A percentile compares a stretch with the other conserved stretches of the same genome.
Conservation (phyloP, 2,797 vertebrate species). For the Streptopelia turtur region DNA sequence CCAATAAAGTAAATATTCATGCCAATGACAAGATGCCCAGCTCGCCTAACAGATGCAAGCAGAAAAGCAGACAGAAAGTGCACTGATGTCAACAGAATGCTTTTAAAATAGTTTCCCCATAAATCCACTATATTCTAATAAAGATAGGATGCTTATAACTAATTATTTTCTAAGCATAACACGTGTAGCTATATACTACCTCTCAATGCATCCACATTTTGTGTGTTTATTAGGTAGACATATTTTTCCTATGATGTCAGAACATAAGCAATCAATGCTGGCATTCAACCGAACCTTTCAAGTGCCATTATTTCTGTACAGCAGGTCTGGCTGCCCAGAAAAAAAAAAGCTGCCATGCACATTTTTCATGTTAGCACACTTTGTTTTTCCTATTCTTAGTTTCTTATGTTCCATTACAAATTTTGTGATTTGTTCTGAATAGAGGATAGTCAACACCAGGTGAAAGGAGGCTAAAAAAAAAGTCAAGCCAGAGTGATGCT, state of each 20-base stretch:
- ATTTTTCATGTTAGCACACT: not conserved
- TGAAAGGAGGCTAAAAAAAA: not conserved
- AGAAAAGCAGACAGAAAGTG: not conserved
- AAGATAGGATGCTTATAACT: not conserved
- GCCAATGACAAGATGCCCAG: not conserved
- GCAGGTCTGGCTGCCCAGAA: not conserved
- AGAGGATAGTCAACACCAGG: not conserved
- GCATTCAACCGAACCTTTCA: not conserved
- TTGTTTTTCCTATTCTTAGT: not conserved
- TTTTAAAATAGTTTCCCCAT: not conserved
- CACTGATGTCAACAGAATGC: not conserved
- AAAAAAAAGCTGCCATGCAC: not conserved
- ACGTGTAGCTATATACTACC: rapidly evolving
- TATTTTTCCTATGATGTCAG: not conserved
- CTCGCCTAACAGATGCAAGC: not conserved
- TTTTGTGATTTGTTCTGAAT: not conserved
- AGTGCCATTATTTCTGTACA: not conserved
- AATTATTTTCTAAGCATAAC: not conserved
- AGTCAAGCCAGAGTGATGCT: not conserved
- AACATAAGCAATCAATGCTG: not conserved
- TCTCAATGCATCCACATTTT: not conserved
- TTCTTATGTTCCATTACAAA: not conserved
- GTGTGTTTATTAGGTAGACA: not conserved
- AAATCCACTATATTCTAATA: not conserved
- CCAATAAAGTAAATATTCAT: not conserved